Evolutionary conservation across 1,140 invertebrate species (phyloP).

Genomic region (Schlechtendalia chinensis): DNA sequence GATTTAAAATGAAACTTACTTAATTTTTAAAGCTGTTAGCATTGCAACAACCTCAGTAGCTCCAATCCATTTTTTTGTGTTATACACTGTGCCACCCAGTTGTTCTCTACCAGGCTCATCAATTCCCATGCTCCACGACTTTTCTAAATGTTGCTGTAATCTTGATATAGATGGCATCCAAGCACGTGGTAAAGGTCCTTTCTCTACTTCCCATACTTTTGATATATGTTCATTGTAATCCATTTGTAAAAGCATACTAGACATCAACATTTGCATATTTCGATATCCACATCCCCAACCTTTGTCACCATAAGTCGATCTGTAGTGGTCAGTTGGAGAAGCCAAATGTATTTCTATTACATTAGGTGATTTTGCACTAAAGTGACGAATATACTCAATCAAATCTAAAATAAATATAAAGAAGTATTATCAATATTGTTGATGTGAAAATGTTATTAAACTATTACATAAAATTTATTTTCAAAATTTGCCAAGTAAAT

Average conservation of each 20-base stretch:
- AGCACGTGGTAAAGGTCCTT: constrained; percentile 60
- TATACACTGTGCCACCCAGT: constrained; percentile 73
- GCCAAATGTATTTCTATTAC: constrained; percentile 71
- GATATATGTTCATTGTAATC: constrained; percentile 71
- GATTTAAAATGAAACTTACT: constrained; percentile 56
- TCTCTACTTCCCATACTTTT: constrained; percentile 54
- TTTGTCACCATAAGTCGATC: constrained; percentile 80
- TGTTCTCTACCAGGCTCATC: constrained; percentile 82
- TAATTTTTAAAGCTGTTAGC: constrained; percentile 74
- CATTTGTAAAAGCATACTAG: constrained; percentile 72
- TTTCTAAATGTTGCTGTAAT: constrained; percentile 79
- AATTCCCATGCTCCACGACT: constrained; percentile 84
- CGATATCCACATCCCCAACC: constrained; percentile 90
- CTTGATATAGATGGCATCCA: constrained; percentile 80
- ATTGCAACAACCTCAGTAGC: constrained; percentile 81
- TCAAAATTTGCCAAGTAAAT: neutral
- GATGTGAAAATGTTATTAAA: neutral
- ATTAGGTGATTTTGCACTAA: constrained; percentile 58
- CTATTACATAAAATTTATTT: neutral
- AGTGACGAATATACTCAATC: constrained; percentile 42
- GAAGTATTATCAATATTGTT: neutral
- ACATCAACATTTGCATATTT: constrained; percentile 88
- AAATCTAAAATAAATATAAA: constrained; percentile 35
- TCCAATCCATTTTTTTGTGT: constrained; percentile 90
- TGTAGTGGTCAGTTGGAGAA: constrained; percentile 80